Evolutionary conservation across 2,888 invertebrate species (phyloP).

Genomic region (Syrista parreyssii): DNA sequence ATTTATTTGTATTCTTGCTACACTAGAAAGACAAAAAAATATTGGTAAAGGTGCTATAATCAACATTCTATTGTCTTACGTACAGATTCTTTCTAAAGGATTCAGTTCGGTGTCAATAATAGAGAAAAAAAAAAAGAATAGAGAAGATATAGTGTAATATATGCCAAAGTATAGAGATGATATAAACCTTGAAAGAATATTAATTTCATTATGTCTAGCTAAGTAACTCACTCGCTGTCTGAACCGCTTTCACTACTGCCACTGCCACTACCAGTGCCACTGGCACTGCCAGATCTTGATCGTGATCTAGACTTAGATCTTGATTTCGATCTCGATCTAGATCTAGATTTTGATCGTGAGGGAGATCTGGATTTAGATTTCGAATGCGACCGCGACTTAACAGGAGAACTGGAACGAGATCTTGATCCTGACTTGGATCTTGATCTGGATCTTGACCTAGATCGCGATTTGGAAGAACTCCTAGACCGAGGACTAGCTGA

Average conservation of each 20-base stretch:
- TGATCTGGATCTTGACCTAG: slow-evolving; percentile 49
- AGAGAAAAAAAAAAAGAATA: no score
- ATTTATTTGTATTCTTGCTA: no score
- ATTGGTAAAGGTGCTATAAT: no score
- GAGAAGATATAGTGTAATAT: no score
- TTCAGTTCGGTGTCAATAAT: no score
- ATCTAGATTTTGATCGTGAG: slow-evolving; percentile 49
- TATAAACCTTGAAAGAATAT: no score
- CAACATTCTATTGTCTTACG: no score
- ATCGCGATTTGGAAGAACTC: slow-evolving; percentile 32
- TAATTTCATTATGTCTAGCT: no score
- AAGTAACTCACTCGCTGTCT: slow-evolving; percentile 49
- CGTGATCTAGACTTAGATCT: slow-evolving; percentile 34
- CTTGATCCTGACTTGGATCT: slow-evolving; percentile 46
- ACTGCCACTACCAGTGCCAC: slow-evolving; percentile 57
- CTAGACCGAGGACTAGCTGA: slow-evolving; percentile 40
- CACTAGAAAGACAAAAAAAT: no score
- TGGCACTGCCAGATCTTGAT: slow-evolving; percentile 47
- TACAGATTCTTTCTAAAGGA: no score
- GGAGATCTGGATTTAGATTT: slow-evolving; percentile 47
- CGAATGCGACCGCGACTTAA: slow-evolving; percentile 43
- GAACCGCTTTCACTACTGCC: slow-evolving; percentile 57
- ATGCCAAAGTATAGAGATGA: no score
- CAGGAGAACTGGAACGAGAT: slow-evolving; percentile 52
- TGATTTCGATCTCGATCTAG: slow-evolving; percentile 41